Evolutionary conservation across 2,113 vertebrate genomes (phyloP).

Genomic region (Erythrocebus patas): DNA sequence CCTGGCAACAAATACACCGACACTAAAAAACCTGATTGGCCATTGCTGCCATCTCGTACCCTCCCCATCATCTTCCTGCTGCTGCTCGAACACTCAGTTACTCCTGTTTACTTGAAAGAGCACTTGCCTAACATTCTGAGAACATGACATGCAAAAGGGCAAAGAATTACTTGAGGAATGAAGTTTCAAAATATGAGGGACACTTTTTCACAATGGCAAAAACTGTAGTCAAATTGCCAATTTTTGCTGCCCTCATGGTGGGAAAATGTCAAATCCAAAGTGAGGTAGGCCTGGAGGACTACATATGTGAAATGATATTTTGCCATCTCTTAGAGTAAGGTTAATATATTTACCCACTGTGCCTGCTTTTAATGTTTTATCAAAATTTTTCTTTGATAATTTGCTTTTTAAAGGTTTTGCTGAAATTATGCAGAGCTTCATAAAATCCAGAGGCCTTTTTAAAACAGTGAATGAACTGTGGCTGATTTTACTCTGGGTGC

Average conservation of each 20-base stretch:
- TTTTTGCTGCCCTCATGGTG: neutral
- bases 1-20: neutral
- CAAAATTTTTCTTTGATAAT: neutral
- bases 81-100: neutral
- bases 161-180: neutral
- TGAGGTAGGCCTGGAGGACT: neutral
- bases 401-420: neutral
- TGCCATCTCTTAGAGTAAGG: neutral
- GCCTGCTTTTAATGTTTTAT: neutral
- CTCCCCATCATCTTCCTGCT: neutral
- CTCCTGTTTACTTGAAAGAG: neutral
- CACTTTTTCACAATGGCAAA: neutral
- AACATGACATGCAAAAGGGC: neutral
- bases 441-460: neutral
- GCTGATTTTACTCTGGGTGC: conserved; percentile 16
- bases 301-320: neutral
- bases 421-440: neutral
- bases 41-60: rapidly evolving
- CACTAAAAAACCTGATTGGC: neutral
- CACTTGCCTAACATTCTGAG: neutral
- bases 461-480: neutral
- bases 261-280: neutral
- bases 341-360: neutral
- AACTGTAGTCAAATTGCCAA: neutral
- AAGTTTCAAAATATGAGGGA: neutral